Evolutionary conservation across 2,888 invertebrate species (phyloP).

Genomic region (Nephrotoma appendiculata): DNA sequence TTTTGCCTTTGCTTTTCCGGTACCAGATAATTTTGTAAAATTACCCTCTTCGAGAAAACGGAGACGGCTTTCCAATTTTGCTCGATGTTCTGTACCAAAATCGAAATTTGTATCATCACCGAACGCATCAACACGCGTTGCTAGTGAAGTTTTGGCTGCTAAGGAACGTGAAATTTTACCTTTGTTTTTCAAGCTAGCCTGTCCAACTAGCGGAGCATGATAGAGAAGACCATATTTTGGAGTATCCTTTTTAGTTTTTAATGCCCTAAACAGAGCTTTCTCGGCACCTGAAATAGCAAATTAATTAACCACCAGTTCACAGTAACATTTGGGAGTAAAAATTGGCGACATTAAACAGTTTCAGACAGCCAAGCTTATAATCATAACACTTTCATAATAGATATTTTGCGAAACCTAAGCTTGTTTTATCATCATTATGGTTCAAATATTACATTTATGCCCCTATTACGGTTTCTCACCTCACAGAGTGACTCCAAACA

Average conservation of each 20-base stretch:
- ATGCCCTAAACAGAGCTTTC: slow-evolving; percentile 90
- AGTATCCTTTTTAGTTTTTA: slow-evolving; percentile 95
- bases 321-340: neutral
- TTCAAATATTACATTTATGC: neutral
- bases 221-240: slow-evolving; percentile 99
- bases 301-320: neutral
- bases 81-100: slow-evolving; percentile 79
- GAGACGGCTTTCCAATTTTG: slow-evolving; percentile 69
- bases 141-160: slow-evolving; percentile 90
- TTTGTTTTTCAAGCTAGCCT: slow-evolving; percentile 78
- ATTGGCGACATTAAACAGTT: neutral
- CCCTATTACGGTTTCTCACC: too few relatives aligned
- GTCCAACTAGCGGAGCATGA: slow-evolving; percentile 86
- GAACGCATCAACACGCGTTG: slow-evolving; percentile 84
- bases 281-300: slow-evolving; percentile 58
- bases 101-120: slow-evolving; percentile 78
- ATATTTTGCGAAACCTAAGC: slow-evolving; percentile 11
- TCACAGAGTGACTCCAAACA: too few relatives aligned
- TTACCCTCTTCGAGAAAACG: slow-evolving; percentile 76
- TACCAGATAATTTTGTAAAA: slow-evolving; percentile 67
- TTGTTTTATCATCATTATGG: slow-evolving; percentile 9
- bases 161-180: slow-evolving; percentile 92
- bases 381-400: neutral
- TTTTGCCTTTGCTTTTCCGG: slow-evolving; percentile 75
- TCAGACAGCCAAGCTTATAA: slow-evolving; percentile 10